Evolutionary conservation across 2,113 vertebrate genomes (phyloP).

Genomic region (Turdus rufiventris): DNA sequence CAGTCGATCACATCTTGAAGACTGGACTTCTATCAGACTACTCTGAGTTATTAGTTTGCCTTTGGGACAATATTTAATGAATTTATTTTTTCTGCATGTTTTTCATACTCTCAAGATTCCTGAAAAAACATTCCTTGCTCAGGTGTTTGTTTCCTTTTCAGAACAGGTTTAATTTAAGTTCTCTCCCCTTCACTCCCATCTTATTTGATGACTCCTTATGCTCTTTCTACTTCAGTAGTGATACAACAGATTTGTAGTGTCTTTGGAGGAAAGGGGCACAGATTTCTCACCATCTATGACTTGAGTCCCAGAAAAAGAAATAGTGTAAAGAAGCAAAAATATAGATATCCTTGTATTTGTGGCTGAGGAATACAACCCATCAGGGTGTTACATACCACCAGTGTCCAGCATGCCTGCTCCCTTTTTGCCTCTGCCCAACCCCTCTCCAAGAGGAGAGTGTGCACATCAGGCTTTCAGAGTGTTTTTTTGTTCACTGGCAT

Average conservation of each 20-base stretch:
- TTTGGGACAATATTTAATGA: background rate
- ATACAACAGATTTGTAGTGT: background rate
- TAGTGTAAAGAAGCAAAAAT: background rate
- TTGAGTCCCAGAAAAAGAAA: background rate
- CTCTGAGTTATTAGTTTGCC: background rate
- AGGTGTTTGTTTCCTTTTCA: background rate
- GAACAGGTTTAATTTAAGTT: background rate
- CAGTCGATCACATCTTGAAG: background rate
- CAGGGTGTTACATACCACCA: background rate
- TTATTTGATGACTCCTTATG: background rate
- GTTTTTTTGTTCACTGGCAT: background rate
- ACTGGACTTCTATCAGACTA: background rate
- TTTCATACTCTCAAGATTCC: background rate
- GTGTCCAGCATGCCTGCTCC: background rate
- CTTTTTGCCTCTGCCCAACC: background rate
- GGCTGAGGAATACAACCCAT: background rate
- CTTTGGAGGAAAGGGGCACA: fast-evolving
- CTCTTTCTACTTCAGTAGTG: background rate
- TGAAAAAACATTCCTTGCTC: background rate
- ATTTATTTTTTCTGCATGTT: background rate
- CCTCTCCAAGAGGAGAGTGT: fast-evolving
- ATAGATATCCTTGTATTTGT: background rate
- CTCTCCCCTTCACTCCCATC: background rate
- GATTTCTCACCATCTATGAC: background rate
- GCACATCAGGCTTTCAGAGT: background rate